These are phyloP conservation scores for Cygnus olor DNA, from an alignment of 2,797 vertebrate species.

Conservation along the genomic window DNA sequence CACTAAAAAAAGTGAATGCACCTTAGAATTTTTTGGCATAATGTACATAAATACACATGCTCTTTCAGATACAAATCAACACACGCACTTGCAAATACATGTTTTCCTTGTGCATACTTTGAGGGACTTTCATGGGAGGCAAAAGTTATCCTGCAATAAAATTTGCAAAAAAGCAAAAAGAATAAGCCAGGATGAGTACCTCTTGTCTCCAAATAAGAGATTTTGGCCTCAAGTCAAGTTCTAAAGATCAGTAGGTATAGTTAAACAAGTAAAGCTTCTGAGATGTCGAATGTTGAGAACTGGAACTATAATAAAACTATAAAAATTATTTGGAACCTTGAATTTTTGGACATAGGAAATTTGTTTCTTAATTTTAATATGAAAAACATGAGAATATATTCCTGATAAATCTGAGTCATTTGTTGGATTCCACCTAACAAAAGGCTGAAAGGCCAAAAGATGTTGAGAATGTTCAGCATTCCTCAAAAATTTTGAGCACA, in stretches of 20 bases:
- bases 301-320: background rate
- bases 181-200: background rate
- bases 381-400: background rate
- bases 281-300: background rate
- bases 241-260: background rate
- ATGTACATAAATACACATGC: fast-evolving
- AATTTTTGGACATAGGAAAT: background rate
- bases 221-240: background rate
- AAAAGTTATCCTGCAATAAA: background rate
- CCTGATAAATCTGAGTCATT: background rate
- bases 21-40: background rate
- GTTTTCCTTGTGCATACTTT: background rate
- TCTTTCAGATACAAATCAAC: background rate
- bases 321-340: background rate
- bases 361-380: background rate
- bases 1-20: background rate
- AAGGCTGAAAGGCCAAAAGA: background rate
- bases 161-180: background rate
- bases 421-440: background rate
- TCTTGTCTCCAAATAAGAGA: background rate
- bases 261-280: background rate
- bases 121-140: background rate
- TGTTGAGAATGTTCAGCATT: background rate
- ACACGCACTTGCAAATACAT: background rate
- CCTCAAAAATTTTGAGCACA: background rate